Evolutionary conservation across 1,140 invertebrate species (phyloP).

Genomic region (Eufriesea mexicana): DNA sequence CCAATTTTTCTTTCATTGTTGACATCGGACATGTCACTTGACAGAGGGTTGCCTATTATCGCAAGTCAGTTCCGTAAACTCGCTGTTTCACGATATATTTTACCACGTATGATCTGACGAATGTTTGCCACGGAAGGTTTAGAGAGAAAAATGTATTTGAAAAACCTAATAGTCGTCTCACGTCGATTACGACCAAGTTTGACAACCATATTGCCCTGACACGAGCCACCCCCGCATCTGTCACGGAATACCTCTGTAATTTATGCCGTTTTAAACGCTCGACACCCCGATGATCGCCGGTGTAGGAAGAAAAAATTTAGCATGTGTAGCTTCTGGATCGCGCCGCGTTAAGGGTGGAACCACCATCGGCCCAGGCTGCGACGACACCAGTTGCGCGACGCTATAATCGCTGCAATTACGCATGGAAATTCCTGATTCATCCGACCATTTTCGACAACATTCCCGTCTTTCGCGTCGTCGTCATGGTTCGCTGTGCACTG

Average conservation of each 20-base stretch:
- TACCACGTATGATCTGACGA: too few relatives aligned
- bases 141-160: too few relatives aligned
- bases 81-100: too few relatives aligned
- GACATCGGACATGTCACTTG: too few relatives aligned
- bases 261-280: slow-evolving; percentile 77
- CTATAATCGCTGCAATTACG: slow-evolving; percentile 80
- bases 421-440: slow-evolving; percentile 81
- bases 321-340: slow-evolving; percentile 26
- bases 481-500: slow-evolving; percentile 38
- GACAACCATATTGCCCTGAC: slow-evolving; percentile 67
- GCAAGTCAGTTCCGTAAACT: too few relatives aligned
- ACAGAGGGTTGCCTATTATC: too few relatives aligned
- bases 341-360: slow-evolving; percentile 25
- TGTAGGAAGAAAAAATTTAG: slow-evolving; percentile 21
- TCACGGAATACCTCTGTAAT: slow-evolving; percentile 73
- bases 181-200: slow-evolving; percentile 17
- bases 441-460: slow-evolving; percentile 67
- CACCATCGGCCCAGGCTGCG: slow-evolving; percentile 54
- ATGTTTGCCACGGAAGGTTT: too few relatives aligned
- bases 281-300: slow-evolving; percentile 69
- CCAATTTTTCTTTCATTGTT: too few relatives aligned
- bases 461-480: slow-evolving; percentile 57
- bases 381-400: slow-evolving; percentile 76
- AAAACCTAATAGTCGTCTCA: neutral
- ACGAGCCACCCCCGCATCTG: slow-evolving; percentile 71